Conservation (phyloP, 2,888 invertebrate species). For the Gonocerus acuteangulatus region DNA sequence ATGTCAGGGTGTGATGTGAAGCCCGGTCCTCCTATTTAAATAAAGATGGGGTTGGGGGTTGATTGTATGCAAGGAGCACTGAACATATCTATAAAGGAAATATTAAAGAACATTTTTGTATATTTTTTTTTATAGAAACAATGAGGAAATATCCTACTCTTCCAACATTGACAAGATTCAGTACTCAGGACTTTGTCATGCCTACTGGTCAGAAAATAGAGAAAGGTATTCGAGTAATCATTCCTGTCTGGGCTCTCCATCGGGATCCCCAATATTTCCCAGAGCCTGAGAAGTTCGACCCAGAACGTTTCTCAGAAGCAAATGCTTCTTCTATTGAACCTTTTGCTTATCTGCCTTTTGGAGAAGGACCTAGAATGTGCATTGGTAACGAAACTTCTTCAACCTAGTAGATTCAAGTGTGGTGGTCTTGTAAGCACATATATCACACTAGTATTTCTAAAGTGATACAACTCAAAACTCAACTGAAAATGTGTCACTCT, state of each 20-base stretch:
- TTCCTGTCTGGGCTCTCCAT: conserved; percentile 54
- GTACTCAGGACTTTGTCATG: conserved; percentile 41
- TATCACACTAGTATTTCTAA: no score
- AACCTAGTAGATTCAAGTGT: no score
- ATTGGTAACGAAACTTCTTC: conserved; percentile 45
- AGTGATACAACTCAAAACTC: no score
- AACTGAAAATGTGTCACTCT: no score
- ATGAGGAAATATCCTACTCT: conserved; percentile 44
- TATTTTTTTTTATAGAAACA: conserved; percentile 33
- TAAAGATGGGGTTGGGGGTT: no score
- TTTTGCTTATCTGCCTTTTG: conserved; percentile 52
- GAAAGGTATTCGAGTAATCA: conserved; percentile 45
- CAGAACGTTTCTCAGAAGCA: conserved; percentile 52
- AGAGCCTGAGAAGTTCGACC: conserved; percentile 55
- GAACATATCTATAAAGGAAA: no score
- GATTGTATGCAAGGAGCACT: no score
- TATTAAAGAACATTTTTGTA: no score
- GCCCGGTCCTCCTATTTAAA: no score
- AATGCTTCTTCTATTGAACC: conserved; percentile 49
- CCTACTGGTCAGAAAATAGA: conserved; percentile 36
- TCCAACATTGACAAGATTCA: conserved; percentile 42
- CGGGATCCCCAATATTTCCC: conserved; percentile 54
- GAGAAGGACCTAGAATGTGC: conserved; percentile 53
- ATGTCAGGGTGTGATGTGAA: no score
- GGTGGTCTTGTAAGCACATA: no score